Evolutionary conservation across 2,888 invertebrate genomes (phyloP), one percentile per base, ranked within the genome.

Genomic region (Syrista parreyssii): DNA sequence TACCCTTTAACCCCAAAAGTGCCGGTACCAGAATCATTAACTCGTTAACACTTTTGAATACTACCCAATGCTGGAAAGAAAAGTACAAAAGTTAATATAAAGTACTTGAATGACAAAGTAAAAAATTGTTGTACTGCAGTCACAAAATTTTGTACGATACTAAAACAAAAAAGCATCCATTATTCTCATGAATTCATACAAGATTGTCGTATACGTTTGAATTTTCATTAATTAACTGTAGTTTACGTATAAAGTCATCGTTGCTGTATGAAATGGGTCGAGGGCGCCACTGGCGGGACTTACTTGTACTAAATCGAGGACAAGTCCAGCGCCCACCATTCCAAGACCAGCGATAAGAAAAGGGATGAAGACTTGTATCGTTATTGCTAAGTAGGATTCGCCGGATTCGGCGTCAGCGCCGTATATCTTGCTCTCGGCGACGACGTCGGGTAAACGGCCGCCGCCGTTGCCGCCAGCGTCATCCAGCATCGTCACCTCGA

Each of bases 1-100:
- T 99, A 81, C 99, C 99, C 93, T 97, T 95, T 35, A 96, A 93
- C 32, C 97, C 97, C 78, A 97, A 92, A 80, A 97, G 92, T 1
- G 97, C 95, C 23, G 97, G 97, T 76, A 97, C 96, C 94, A 96
- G 91, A 82, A 96, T 95, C 88, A 96, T 94, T 78, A 96, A 92
- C 89, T 96, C 95, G 71, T 94, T 94, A 12, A 96, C 93, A 88
- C 94, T 93, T 82, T 92, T 93, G 89, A 95, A 96, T 72, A 96
- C 95, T 74, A 93, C 92, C 96, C 96, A 96, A 86, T 95, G 95
- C 94, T 96, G 92, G 32, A 93, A 82, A 73, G 78, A 15, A 77
- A 1, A 11, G 12, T 31, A 68, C 23, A 15, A 40, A 75, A 80
- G 4, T 34, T 30, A 3, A 71, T 73, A 33, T n/a, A 68, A 23